Evolutionary conservation across 2,797 vertebrate genomes (phyloP), one percentile per base, ranked within the genome.

Genomic region (Amphiprion clarkii): DNA sequence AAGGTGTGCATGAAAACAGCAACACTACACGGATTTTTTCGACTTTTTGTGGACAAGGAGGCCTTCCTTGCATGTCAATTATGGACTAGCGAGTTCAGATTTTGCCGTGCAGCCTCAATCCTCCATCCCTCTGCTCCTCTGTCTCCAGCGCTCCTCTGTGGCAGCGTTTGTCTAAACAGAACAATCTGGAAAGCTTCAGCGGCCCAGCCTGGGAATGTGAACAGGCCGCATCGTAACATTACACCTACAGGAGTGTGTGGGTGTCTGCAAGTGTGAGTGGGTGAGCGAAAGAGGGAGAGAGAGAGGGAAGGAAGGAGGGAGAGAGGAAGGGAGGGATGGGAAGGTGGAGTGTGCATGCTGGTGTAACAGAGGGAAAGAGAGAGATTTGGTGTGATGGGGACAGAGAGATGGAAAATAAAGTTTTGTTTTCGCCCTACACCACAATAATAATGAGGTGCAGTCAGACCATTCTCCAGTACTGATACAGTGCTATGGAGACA

Each of bases 121-220:
- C 71, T 56, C 17, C 74, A 5, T 87, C 78, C 68, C 58, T 81
- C 59, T 8, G 58, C 70, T 59, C 69, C 62, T 69, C 66, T 39
- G 66, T 44, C 82, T 67, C 63, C 39, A 2, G 62, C 2, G 63
- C 72, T 79, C 53, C 48, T 63, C 79, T 14, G 76, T 5, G 64
- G 76, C 70, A 25, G 61, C 61, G 23, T 82, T 84, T 78, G 78
- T 87, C 74, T 84, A 88, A 93, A 92, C 87, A 89, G 78, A 81
- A 82, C 87, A 90, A 92, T 91, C 89, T 93, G 93, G 91, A 92
- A 89, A 79, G 67, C 84, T 71, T 92, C 92, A 86, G 84, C 36
- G 12, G 74, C 42, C 63, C 27, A 31, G 58, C 60, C 53, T n/a
- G 65, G 83, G 89, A 90, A 92, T 79, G 88, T 84, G 87, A 90